Evolutionary conservation across 2,888 invertebrate species (phyloP).

Genomic region (Dynastes hyllus): DNA sequence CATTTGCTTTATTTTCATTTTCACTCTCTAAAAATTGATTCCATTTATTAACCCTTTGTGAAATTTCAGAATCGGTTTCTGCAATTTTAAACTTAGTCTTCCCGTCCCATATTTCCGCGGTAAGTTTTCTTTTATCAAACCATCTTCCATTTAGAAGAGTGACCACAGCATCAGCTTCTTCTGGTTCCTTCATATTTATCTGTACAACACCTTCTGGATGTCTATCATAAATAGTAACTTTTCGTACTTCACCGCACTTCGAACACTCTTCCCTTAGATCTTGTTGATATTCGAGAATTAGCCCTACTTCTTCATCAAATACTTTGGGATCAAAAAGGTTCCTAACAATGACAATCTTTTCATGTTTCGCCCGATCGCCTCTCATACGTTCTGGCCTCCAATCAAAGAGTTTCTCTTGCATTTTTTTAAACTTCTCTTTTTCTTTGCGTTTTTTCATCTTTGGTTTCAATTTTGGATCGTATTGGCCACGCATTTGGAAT

Average conservation of each 20-base stretch:
- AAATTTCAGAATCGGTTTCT: slow-evolving; percentile 92
- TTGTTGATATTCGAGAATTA: slow-evolving; percentile 93
- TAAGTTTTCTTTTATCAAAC: slow-evolving; percentile 90
- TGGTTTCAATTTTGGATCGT: slow-evolving; percentile 93
- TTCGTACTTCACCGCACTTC: slow-evolving; percentile 94
- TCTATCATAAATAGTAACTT: slow-evolving; percentile 92
- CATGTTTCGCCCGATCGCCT: slow-evolving; percentile 90
- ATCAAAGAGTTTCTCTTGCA: slow-evolving; percentile 95
- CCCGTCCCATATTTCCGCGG: slow-evolving; percentile 96
- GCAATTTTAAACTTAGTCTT: slow-evolving; percentile 88
- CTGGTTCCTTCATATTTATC: slow-evolving; percentile 90
- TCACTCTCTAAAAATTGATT: slow-evolving; percentile 84
- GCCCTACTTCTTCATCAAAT: slow-evolving; percentile 91
- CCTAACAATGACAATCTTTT: slow-evolving; percentile 92
- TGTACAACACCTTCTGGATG: slow-evolving; percentile 97
- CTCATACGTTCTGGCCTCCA: slow-evolving; percentile 96
- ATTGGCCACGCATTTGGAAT: slow-evolving; percentile 95
- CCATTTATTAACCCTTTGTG: slow-evolving; percentile 90
- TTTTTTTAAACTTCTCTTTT: slow-evolving; percentile 91
- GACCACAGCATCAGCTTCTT: slow-evolving; percentile 93
- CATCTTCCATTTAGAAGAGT: slow-evolving; percentile 90
- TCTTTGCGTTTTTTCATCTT: slow-evolving; percentile 92
- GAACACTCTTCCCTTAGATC: slow-evolving; percentile 91
- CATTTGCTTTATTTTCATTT: slow-evolving; percentile 26
- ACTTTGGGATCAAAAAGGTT: slow-evolving; percentile 93